Percentiles rank a stretch among this genome's conserved stretches.
phyloP scores from a whole-genome alignment of 1,140 invertebrate species.

The Rhopalosiphum maidis region DNA sequence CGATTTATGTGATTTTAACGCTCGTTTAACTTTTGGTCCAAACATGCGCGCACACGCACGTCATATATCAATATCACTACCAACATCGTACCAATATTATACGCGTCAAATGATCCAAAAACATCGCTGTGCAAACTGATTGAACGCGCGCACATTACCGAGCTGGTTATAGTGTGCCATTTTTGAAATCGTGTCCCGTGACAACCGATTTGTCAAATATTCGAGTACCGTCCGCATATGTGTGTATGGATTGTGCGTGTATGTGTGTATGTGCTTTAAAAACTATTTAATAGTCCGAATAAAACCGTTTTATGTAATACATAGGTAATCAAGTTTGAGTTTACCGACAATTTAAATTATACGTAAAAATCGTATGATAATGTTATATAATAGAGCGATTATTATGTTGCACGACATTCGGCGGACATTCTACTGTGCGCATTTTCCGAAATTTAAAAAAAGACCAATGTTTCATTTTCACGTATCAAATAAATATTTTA shows the following conservation, averaged over 20 bases:
- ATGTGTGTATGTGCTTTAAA: neutral
- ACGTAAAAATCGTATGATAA: too few relatives aligned
- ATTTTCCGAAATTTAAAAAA: too few relatives aligned
- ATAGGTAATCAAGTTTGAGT: neutral
- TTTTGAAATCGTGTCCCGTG: neutral
- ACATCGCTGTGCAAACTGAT: neutral
- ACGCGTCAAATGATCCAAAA: neutral
- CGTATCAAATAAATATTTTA: too few relatives aligned
- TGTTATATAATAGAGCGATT: too few relatives aligned
- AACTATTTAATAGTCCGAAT: neutral
- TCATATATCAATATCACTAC: neutral
- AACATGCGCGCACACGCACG: neutral
- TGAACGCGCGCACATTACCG: neutral
- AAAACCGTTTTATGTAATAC: neutral
- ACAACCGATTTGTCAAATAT: neutral
- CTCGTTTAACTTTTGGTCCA: neutral
- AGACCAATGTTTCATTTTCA: too few relatives aligned
- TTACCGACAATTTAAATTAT: neutral
- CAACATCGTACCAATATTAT: neutral
- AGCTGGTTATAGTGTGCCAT: neutral
- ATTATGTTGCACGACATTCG: too few relatives aligned
- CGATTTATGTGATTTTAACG: slow-evolving; percentile 18
- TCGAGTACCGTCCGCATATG: neutral
- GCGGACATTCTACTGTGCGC: too few relatives aligned
- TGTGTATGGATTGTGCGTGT: neutral